Evolutionary conservation across 1,140 invertebrate genomes (phyloP), one percentile per base, ranked within the genome.

Genomic region (Antheraea mylitta): DNA sequence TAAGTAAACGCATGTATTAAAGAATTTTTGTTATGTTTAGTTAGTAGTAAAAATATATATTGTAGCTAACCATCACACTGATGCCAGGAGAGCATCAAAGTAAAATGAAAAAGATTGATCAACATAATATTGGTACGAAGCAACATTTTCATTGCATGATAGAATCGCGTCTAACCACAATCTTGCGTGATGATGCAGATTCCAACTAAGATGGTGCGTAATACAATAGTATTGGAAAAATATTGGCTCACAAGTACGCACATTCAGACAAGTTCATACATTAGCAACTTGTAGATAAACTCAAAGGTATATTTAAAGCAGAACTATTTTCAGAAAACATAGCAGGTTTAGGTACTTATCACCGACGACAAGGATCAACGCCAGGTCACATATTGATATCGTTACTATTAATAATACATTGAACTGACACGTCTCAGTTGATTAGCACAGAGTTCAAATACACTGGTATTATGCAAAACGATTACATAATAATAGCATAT

Each of bases 341-440:
- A 53, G 11, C 45, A 53, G 16, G 45, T 53, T 42, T 53, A 53
- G 45, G 45, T 53, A 53, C 16, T 16, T 53, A 53, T 53, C 45
- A 53, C 16, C 11, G 45, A 53, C 45, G 16, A 53, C 45, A 53
- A 67, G 22, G 38, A 61, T 18, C 67, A 61, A 66, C 68, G 62
- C 64, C 67, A 38, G 68, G 72, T 74, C 70, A 66, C 30, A 63
- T 73, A 73, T 71, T 64, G 67, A 77, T 74, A 69, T 68, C 45
- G 18, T 62, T 36, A 58, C 53, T 58, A 66, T 66, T 66, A 65
- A 48, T 45, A 67, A 67, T 61, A 42, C 58, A 59, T 61, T 59
- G 37, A 61, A 58, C 58, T 48, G 58, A 11, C 64, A 19, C n/a
- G n/a, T 66, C 64, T 36, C 60, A 48, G 68, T 53, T 53, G 45